Evolutionary conservation across 1,140 invertebrate species (phyloP), one percentile per base, ranked within the genome.

Genomic region (Archegozetes longisetosus): DNA sequence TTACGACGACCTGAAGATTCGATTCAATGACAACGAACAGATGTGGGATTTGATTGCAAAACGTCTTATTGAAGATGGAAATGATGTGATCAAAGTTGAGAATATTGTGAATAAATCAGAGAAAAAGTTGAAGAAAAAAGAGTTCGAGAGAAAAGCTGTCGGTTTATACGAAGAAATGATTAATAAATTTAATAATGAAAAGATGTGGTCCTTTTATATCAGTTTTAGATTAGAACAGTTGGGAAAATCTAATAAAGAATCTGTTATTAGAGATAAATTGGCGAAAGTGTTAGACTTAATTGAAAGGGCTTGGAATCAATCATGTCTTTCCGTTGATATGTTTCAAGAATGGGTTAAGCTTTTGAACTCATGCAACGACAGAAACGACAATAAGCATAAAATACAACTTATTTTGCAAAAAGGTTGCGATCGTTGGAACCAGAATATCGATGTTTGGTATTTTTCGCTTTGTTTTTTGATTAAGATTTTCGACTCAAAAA

Each of bases 11-110:
- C 66, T 79, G 60, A 64, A 73, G 29, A 62, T 71, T 62, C 66
- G 73, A 27, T 69, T 68, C 64, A 53, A 61, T 9, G 50, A 67
- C 27, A 61, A 68, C 69, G 73, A 70, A 62, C 67, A 76, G 27
- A 76, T 75, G 55, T 80, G 78, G 77, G 75, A 80, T 65, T 75
- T 74, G n/a, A 66, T 79, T 64, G 79, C 79, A 23, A 67, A 70
- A 47, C 68, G 74, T 52, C 73, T 76, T 65, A 61, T 78, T 0
- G 69, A 76, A 27, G 57, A 58, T 55, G 25, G 61, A 26, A 48
- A 55, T 32, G 40, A 49, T 50, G 50, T n/a, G 27, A 3, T 58
- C 2, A 40, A 47, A 3, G 6, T 12, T 1, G 47, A 23, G 9
- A 40, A 17, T 13, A 58, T 47, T 23, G 40, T 64, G 17, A 57